A percentile compares a stretch with the other conserved stretches of the same genome.
Evolutionary conservation across 2,113 vertebrate genomes (phyloP).

Genomic region (Miniopterus natalensis): DNA sequence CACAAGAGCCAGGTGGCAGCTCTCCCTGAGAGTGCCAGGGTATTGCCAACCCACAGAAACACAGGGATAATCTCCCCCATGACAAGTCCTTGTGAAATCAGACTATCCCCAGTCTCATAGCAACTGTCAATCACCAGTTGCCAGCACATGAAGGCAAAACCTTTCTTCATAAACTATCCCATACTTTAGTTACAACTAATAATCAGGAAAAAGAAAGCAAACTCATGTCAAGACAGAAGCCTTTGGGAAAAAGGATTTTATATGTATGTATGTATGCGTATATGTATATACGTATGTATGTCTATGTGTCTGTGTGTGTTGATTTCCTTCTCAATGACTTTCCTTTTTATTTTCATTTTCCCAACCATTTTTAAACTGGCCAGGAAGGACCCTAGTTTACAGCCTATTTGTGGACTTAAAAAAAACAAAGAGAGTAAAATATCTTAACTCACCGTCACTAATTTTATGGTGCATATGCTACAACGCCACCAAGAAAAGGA

Average conservation of each 20-base stretch:
- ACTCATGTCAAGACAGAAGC: background rate
- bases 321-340: slow-evolving; percentile 48
- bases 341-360: slow-evolving; percentile 68
- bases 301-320: background rate
- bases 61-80: background rate
- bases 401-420: background rate
- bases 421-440: slow-evolving; percentile 38
- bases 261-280: no score
- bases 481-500: slow-evolving; percentile 27
- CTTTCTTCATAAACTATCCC: slow-evolving; percentile 1
- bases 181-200: slow-evolving; percentile 24
- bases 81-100: background rate
- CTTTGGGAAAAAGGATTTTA: background rate
- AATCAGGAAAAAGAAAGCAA: slow-evolving; percentile 11
- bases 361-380: slow-evolving; percentile 53
- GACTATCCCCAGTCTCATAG: background rate
- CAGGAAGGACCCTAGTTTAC: slow-evolving; percentile 10
- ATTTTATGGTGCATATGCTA: background rate
- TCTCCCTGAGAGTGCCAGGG: background rate
- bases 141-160: background rate
- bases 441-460: slow-evolving; percentile 9
- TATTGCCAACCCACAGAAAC: background rate
- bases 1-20: background rate
- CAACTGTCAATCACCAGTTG: background rate
- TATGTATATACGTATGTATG: no score